Evolutionary conservation across 2,113 vertebrate species (phyloP), one percentile per base, ranked within the genome.

Genomic region (Epinephelus cyanopodus): DNA sequence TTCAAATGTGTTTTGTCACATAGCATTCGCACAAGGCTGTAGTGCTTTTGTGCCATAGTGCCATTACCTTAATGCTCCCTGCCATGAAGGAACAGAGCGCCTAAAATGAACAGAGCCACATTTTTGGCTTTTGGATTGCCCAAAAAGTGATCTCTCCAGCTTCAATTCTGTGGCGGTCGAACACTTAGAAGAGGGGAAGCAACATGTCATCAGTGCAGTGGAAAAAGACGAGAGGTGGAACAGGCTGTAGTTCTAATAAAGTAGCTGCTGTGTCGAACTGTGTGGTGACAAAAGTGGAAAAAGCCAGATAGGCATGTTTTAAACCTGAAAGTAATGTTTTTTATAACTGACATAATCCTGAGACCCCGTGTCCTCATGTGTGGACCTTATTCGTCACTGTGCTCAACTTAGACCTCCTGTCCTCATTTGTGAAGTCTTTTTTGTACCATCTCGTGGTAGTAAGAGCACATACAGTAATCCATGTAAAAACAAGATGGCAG

Each of bases 1-100:
- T 56, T 70, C 10, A 54, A 66, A 78, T 79, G 45, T 23, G 58
- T 73, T 81, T 82, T 61, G 67, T 74, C 57, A 71, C 61, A 42
- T 33, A 47, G 29, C 50, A 47, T 71, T 64, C 64, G 65, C 48
- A 64, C 18, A 57, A 52, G 23, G 21, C 33, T 74, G 53, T 42
- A 29, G 71, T 60, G 56, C 45, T 50, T 77, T 83, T 56, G 29
- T 29, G 29, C 29, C 29, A 29, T 29, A 29, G 29, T 83, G 48
- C 57, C 66, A 48, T 60, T 76, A 74, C 67, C 19, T 48, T 62
- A 47, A 71, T 79, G 71, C 9, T 54, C 37, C 11, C 19, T 62
- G 57, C 14, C 23, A 50, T 23, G 37, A 47, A 62, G 47, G 47
- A 82, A 50, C 25, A 69, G 66, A 25, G 39, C 6, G 0, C 42